Evolutionary conservation across 2,113 vertebrate species (phyloP).

Genomic region (Sinocyclocheilus anophthalmus): DNA sequence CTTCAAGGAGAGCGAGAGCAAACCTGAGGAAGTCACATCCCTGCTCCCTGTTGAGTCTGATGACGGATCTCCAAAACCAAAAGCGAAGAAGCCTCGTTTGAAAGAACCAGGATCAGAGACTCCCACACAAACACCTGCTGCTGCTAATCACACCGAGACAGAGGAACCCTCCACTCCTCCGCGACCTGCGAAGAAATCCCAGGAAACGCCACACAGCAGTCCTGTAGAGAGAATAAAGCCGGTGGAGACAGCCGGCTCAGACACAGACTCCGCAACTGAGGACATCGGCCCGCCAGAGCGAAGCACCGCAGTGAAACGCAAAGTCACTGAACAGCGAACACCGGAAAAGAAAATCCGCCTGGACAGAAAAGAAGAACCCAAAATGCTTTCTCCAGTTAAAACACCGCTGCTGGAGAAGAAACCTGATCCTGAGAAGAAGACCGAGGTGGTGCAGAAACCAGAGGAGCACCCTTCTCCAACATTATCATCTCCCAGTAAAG

Average conservation of each 20-base stretch:
- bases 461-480: constrained; percentile 47
- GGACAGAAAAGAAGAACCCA: constrained; percentile 78
- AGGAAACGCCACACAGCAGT: constrained; percentile 63
- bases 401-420: constrained; percentile 57
- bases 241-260: constrained; percentile 64
- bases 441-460: constrained; percentile 8
- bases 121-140: constrained; percentile 63
- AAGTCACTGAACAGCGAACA: constrained; percentile 78
- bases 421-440: constrained; percentile 65
- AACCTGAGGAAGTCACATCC: constrained; percentile 57
- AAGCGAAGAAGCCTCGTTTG: constrained; percentile 80
- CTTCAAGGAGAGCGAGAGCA: constrained; percentile 52
- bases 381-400: constrained; percentile 61
- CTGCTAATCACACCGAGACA: constrained; percentile 58
- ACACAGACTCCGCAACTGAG: constrained; percentile 81
- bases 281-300: constrained; percentile 76
- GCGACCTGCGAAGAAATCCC: constrained; percentile 60
- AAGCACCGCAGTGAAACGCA: constrained; percentile 79
- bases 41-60: constrained; percentile 44
- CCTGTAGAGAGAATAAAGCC: constrained; percentile 46
- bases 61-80: constrained; percentile 81
- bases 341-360: constrained; percentile 84
- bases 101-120: constrained; percentile 80
- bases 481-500: constrained; percentile 56
- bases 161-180: constrained; percentile 57